Base-by-base conservation (phyloP, 64 coral and sea anemone species). In the Dendronephthya gigantea region DNA sequence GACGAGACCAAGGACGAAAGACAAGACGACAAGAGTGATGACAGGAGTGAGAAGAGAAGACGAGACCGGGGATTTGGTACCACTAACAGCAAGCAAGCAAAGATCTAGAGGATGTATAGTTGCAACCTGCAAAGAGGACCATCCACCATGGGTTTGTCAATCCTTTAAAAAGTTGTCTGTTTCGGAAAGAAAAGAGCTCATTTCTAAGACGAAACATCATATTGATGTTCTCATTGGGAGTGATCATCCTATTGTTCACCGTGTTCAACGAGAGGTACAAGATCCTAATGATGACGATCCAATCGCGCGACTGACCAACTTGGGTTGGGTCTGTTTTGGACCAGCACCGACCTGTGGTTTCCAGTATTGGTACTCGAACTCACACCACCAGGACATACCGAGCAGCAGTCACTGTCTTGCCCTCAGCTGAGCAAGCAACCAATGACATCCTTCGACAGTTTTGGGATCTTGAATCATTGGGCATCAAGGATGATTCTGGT, bases 191-290 rank as follows among this genome's bases (percentile, higher is more conserved):
- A 91, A 87, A 74, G 84, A 90, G 45, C 74, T 87, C 8, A 90
- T 90, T 59, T 74, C 55, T 58, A 70, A 74, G 19, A n/a, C 25
- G 12, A 35, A 35, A 35, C 34, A 50, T 10, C 85, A 74, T 58
- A 91, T 88, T 22, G 82, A 92, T 74, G 74, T 83, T 0, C 29
- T 89, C 22, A 86, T 83, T 48, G 90, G 83, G 12, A 92, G 86
- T 49, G 69, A 92, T 30, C 83, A 89, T 56, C 87, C 50, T 9
- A 75, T 88, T 19, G 83, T 92, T 37, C 83, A 88, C 62, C 86
- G 88, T 55, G 49, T 88, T 15, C 62, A 83, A 33, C 69, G 85
- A 37, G 86, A 90, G 86, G 48, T 86, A 31, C 47, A 55, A 72
- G 85, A 62, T 76, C 40, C 51, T 40, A 19, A 68, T 35, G 23